Conservation (phyloP, 2,888 invertebrate genomes). For the Aphodius sticticus region DNA sequence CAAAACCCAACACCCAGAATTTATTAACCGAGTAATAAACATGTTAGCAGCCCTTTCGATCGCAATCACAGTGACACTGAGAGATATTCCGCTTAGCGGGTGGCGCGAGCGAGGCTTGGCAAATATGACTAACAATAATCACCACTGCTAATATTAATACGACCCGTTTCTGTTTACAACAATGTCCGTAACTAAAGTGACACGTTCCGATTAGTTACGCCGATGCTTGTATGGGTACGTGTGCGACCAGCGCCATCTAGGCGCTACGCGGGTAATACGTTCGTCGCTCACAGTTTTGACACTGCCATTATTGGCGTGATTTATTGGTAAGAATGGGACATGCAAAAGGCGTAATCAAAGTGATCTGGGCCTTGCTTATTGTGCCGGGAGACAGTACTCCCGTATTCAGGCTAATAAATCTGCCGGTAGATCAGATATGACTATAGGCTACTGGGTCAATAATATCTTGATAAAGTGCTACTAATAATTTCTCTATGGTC, state of each 20-base stretch:
- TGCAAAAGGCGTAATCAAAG: slow-evolving; percentile 4
- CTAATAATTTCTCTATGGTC: background rate
- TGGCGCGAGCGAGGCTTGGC: slow-evolving; percentile 5
- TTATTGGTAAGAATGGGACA: background rate
- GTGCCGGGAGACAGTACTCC: background rate
- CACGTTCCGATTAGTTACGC: slow-evolving; percentile 17
- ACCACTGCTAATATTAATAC: slow-evolving; percentile 12
- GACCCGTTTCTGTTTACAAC: slow-evolving; percentile 12
- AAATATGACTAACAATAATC: slow-evolving; percentile 21
- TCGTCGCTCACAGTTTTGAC: slow-evolving; percentile 4
- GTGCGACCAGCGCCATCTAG: background rate
- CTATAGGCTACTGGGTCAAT: slow-evolving; percentile 4
- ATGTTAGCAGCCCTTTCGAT: slow-evolving; percentile 4
- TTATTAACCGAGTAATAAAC: background rate
- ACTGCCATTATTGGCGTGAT: background rate
- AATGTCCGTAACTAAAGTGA: slow-evolving; percentile 22
- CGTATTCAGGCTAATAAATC: background rate
- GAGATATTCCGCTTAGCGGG: background rate
- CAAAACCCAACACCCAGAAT: background rate
- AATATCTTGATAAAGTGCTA: background rate
- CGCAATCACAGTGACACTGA: background rate
- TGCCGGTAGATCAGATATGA: background rate
- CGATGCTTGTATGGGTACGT: background rate
- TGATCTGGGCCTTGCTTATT: background rate
- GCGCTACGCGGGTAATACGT: background rate